Base-by-base conservation (phyloP, 2,888 invertebrate species). In the Rhopalosiphum nymphaeae region DNA sequence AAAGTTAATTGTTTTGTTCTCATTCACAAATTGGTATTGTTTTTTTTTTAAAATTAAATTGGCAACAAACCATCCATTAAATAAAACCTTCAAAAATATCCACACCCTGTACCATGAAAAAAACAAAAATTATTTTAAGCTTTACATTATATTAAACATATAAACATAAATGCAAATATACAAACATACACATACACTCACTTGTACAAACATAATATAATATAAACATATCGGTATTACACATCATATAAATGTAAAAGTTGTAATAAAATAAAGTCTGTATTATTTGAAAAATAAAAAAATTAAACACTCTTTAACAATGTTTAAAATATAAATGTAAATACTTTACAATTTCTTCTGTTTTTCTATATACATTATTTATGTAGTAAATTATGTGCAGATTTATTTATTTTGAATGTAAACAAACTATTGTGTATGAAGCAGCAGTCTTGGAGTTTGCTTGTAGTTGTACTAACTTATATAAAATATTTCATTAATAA, bases 361-460 rank as follows among this genome's bases (percentile, higher is more conserved):
- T 89, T 56, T 84, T n/a, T 46, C 84, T 94, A 94, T 94, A 25
- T 94, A 94, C 90, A 94, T 90, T 61, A 91, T 90, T 86, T 94
- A 53, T 42, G 90, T 61, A 91, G 61, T 91, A 53, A 91, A 56
- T 91, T 61, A 89, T 93, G 89, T 90, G 94, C 86, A 91, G 61
- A 86, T 93, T 93, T 88, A 56, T 78, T 93, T 88, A 29, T 89
- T 89, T 84, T 87, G 16, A 61, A 91, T 87, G 90, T 86, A 42
- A 90, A 85, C 29, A 42, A 92, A 91, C 94, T 94, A 94, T 94
- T 94, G 94, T 94, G 44, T 91, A 94, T 67, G 86, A 94, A 94
- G 94, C 94, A 94, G 91, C 90, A 94, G 94, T 94, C 94, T 94
- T 94, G 90, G 90, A 57, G 86, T 94, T 94, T 86, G 94, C 94